A percentile compares a stretch with the other conserved stretches of the same genome.
These are phyloP conservation scores for Condylura cristata DNA, from an alignment of 2,113 vertebrate species.

Conservation along the genomic window DNA sequence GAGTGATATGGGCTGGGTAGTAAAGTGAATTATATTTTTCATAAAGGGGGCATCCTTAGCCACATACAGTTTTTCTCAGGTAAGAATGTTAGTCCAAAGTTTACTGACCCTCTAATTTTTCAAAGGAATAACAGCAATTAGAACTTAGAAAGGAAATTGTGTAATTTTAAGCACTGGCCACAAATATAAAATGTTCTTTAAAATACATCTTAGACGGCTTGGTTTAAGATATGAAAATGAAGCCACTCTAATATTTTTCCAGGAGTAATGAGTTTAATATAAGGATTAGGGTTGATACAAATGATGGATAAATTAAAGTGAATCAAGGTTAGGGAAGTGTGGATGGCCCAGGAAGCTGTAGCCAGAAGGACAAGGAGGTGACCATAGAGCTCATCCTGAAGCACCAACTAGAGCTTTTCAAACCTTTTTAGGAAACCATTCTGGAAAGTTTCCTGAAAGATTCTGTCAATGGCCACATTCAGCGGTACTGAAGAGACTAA, in stretches of 20 bases:
- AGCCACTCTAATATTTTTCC: not conserved
- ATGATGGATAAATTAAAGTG: not conserved
- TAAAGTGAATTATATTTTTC: not conserved
- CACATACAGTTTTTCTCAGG: not conserved
- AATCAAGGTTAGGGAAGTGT: not conserved
- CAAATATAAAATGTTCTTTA: slow-evolving; percentile 1
- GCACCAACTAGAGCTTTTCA: not conserved
- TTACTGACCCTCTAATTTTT: not conserved
- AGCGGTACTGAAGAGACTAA: not conserved
- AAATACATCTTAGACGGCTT: not conserved
- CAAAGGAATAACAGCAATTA: not conserved
- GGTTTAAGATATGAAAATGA: not conserved
- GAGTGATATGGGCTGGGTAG: not conserved
- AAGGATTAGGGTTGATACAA: not conserved
- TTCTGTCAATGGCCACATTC: not conserved
- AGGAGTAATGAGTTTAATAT: not conserved
- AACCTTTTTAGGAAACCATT: not conserved
- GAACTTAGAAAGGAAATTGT: not conserved
- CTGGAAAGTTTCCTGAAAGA: not conserved
- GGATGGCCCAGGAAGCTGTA: not conserved
- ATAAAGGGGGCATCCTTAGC: not conserved
- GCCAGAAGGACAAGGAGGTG: not conserved
- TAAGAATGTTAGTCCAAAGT: not conserved
- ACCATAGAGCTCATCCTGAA: not conserved
- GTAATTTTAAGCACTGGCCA: not conserved